A percentile compares a stretch with the other conserved stretches of the same genome.
Evolutionary conservation across 1,140 invertebrate genomes (phyloP).

Genomic region (Drosophila setifemur): DNA sequence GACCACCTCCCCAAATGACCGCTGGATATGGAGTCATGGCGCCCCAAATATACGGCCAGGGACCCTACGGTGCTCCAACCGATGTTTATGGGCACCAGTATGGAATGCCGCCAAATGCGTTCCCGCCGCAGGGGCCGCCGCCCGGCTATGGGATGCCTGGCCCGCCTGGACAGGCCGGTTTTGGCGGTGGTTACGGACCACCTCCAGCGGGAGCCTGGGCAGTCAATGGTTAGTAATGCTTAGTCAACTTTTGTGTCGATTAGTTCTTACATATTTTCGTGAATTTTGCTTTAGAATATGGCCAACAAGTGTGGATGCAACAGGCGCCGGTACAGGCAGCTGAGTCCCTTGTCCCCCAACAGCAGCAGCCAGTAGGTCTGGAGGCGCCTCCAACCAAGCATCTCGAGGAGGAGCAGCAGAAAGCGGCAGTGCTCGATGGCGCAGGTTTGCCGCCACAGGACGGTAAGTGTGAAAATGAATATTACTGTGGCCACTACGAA

Average conservation of each 20-base stretch:
- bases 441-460: slow-evolving; percentile 70
- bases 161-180: slow-evolving; percentile 42
- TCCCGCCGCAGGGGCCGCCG: slow-evolving; percentile 50
- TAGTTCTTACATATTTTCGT: no score
- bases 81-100: slow-evolving; percentile 69
- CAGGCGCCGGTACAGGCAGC: slow-evolving; percentile 32
- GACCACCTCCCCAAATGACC: slow-evolving; percentile 31
- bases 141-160: slow-evolving; percentile 56
- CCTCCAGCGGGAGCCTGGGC: slow-evolving; percentile 55
- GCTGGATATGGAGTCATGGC: slow-evolving; percentile 51
- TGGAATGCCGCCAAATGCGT: slow-evolving; percentile 54
- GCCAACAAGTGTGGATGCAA: slow-evolving; percentile 67
- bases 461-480: slow-evolving; percentile 74
- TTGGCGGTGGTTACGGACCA: slow-evolving; percentile 56
- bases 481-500: slow-evolving; percentile 47
- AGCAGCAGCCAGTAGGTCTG: slow-evolving; percentile 18
- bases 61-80: slow-evolving; percentile 36
- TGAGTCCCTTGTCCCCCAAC: slow-evolving; percentile 26
- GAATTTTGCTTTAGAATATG: slow-evolving; percentile 50
- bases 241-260: no score
- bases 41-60: slow-evolving; percentile 53
- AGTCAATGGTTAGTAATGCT: slow-evolving; percentile 56
- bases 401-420: slow-evolving; percentile 45
- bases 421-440: slow-evolving; percentile 48
- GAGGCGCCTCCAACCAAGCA: not conserved